Conservation (phyloP, 2,888 invertebrate species). For the Myathropa florea region DNA sequence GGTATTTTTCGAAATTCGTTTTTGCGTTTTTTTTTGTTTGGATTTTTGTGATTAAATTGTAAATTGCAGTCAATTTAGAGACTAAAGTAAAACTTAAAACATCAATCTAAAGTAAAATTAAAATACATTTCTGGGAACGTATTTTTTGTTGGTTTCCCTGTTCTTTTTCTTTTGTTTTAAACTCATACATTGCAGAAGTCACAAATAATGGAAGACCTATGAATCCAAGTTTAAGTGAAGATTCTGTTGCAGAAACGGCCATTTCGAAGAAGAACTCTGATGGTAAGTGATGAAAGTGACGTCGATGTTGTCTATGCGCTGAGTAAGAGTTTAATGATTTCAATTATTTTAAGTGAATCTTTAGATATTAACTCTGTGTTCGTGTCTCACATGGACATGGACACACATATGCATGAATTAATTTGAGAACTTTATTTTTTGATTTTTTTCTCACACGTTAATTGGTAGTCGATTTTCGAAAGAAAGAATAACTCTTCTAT, state of each 20-base stretch:
- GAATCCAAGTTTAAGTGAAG: slow-evolving; percentile 90
- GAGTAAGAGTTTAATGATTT: slow-evolving; percentile 55
- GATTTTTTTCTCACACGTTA: background rate
- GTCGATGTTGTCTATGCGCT: slow-evolving; percentile 72
- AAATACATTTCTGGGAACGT: slow-evolving; percentile 35
- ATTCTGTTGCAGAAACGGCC: slow-evolving; percentile 90
- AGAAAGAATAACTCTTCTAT: background rate
- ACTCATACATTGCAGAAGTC: slow-evolving; percentile 80
- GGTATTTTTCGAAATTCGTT: background rate
- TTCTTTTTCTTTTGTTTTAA: slow-evolving; percentile 70
- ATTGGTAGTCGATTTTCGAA: background rate
- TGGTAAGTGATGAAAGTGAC: slow-evolving; percentile 84
- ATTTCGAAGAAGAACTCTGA: slow-evolving; percentile 91
- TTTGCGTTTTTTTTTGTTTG: background rate
- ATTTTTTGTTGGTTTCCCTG: slow-evolving; percentile 39
- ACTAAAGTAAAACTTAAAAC: slow-evolving; percentile 12
- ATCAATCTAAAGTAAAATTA: slow-evolving; percentile 21
- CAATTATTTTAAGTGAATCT: background rate
- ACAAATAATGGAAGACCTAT: slow-evolving; percentile 82
- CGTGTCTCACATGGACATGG: background rate
- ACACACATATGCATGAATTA: background rate
- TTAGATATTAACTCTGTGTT: background rate
- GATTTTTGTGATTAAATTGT: background rate
- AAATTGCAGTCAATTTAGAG: slow-evolving; percentile 38
- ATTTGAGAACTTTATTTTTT: background rate